phyloP scores from a whole-genome alignment of 2,113 vertebrate species.

The Erpornis zantholeuca region DNA sequence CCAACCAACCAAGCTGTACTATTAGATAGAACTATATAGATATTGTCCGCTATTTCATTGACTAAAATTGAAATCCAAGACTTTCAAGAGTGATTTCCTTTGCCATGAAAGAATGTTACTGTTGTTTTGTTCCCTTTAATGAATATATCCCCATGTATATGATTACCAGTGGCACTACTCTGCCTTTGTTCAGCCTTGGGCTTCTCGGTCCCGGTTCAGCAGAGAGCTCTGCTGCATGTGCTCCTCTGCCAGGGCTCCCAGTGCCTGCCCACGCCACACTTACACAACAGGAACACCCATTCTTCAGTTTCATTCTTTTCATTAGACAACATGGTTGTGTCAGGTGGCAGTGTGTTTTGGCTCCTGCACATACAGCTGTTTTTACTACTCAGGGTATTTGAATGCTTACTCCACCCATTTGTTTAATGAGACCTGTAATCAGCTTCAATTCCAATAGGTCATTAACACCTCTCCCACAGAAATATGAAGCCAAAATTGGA shows the following conservation, averaged over 20 bases:
- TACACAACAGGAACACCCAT: neutral
- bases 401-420: constrained; percentile 39
- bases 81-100: neutral
- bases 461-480: constrained; percentile 49
- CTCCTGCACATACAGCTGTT: neutral
- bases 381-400: neutral
- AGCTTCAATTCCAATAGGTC: constrained; percentile 27
- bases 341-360: neutral
- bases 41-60: neutral
- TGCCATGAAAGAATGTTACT: neutral
- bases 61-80: neutral
- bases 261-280: neutral
- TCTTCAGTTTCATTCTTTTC: neutral
- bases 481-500: neutral
- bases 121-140: rapidly evolving
- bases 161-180: neutral
- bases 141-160: rapidly evolving
- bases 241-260: neutral
- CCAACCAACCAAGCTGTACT: neutral
- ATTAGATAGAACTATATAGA: no score
- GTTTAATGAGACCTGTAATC: constrained; percentile 49
- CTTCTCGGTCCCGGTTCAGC: neutral
- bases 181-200: neutral
- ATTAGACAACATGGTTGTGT: neutral
- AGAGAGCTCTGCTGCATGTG: rapidly evolving